phyloP scores from a whole-genome alignment of 2,113 vertebrate genomes.

The Silurus asotus region DNA sequence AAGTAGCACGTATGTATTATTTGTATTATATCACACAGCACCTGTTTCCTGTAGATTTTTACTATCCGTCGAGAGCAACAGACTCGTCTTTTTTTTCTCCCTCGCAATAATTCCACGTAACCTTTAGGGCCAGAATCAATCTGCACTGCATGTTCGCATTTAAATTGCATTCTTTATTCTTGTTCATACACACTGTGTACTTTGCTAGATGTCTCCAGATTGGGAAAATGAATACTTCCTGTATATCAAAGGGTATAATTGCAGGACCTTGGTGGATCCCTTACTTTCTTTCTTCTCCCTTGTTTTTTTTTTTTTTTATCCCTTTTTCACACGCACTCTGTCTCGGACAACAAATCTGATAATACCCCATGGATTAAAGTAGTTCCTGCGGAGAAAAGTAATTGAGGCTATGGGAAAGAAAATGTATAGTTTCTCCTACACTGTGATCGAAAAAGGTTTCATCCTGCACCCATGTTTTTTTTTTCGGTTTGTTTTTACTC shows the following conservation, averaged over 20 bases:
- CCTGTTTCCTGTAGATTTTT: neutral
- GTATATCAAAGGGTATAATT: neutral
- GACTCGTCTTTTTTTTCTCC: neutral
- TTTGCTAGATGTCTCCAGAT: neutral
- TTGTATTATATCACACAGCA: neutral
- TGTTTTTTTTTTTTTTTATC: neutral
- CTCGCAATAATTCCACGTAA: neutral
- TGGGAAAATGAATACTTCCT: neutral
- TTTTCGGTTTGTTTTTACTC: too few relatives aligned
- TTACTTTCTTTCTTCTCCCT: neutral
- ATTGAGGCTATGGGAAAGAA: slow-evolving; percentile 46
- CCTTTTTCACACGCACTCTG: neutral
- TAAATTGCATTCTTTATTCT: neutral
- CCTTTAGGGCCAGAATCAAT: neutral
- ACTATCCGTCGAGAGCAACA: neutral
- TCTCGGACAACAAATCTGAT: slow-evolving; percentile 35
- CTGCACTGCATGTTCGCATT: neutral
- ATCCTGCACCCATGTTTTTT: neutral
- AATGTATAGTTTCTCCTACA: slow-evolving; percentile 50
- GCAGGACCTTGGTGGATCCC: neutral
- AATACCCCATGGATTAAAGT: slow-evolving; percentile 39
- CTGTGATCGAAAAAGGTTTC: neutral
- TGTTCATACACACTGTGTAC: neutral
- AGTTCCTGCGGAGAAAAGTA: slow-evolving; percentile 46
- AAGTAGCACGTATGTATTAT: neutral